Base-by-base conservation (phyloP, 2,797 vertebrate genomes). In the Limnodromus scolopaceus region DNA sequence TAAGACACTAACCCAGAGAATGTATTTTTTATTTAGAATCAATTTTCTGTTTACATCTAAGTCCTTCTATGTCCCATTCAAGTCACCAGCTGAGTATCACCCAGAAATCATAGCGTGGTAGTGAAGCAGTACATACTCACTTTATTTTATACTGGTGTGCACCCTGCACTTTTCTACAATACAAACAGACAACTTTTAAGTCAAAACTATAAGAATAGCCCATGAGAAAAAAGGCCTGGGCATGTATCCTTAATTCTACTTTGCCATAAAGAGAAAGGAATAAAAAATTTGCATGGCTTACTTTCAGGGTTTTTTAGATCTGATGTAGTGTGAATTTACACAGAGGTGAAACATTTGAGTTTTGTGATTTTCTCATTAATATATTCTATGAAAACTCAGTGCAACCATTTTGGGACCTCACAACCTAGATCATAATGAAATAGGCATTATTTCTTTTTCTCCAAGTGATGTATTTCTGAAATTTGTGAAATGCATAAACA, bases 11-110 rank as follows among this genome's bases (percentile, higher is more conserved):
- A 20, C 30, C 13, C 55, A 19, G 34, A 57, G 13, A 86, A 69
- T 22, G 36, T 5, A 46, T 68, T 89, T 92, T 93, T 89, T 69
- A 75, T 57, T 94, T 81, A 76, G 43, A 93, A 89, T 76, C 11
- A 63, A 72, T 69, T 88, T 87, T 66, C 30, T 86, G 8, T 58
- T 86, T 86, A 41, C 22, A 25, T 65, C 64, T 81, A 75, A n/a
- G 18, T 74, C 55, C 9, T 91, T 11, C 32, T 69, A 24, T 48
- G 45, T 4, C 13, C 6, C n/a, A 43, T 51, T 83, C 18, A 63
- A 74, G 38, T 63, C 58, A 84, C 16, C 14, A 84, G 51, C 18
- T 78, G 20, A 69, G 30, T 75, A 72, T 32, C 6, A 53, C 28
- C 12, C 38, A 78, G 41, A 84, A 84, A 72, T 72, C 39, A 41